Base-by-base conservation (phyloP, 2,113 vertebrate genomes). In the Stercorarius parasiticus region DNA sequence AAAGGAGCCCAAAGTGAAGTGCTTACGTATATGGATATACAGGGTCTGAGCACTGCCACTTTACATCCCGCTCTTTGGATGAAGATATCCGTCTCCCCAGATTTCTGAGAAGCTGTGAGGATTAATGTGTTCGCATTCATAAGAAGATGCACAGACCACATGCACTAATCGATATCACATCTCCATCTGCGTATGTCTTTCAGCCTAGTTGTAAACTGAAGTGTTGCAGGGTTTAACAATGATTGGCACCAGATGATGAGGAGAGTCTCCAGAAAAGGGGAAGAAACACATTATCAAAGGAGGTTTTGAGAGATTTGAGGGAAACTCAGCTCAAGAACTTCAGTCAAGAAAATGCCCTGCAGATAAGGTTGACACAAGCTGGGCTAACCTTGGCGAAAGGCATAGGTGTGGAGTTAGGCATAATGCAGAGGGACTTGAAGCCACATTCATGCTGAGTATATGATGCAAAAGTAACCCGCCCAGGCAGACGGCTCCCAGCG, bases 21-120 rank as follows among this genome's bases (percentile, higher is more conserved):
- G 52, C 40, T 69, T 49, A 27, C 4, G 1, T 7, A 23, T 34
- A 16, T 0, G 3, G 56, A 71, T 5, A 40, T 2, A 49, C 34
- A 59, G 25, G 11, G n/a, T 12, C 40, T 79, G 77, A 74, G 73
- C 58, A 26, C 32, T 82, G 53, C 32, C 53, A 32, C 19, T 52
- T 45, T 19, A 7, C 45, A 42, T 15, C 27, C 29, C 6, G 0
- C 66, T 11, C 66, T 47, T 56, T 47, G 74, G 71, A 11, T 26
- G 34, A 59, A 61, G 43, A 53, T 2, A 43, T 8, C 29, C 38
- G 88, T 23, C 42, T 71, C 38, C 59, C 42, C 80, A 76, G 32
- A 19, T 17, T 62, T 22, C 74, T 45, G 32, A 64, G 47, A 64
- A 76, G 67, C 73, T 49, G 36, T 74, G 38, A 62, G 73, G 73